Evolutionary conservation across 2,888 invertebrate genomes (phyloP).

Genomic region (Carterocephalus palaemon): DNA sequence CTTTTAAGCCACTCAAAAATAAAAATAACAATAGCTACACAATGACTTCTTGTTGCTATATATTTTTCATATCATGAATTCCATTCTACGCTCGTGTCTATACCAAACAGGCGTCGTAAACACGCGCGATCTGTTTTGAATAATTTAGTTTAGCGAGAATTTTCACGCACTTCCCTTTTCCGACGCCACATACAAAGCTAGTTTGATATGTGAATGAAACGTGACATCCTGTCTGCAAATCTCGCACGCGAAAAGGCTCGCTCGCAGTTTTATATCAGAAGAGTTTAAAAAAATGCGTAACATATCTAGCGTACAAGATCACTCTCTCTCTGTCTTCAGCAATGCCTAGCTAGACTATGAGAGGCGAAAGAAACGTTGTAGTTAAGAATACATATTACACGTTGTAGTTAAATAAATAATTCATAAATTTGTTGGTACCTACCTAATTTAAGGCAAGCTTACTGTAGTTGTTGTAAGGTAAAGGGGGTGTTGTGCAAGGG

Average conservation of each 20-base stretch:
- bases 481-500: slow-evolving; percentile 1
- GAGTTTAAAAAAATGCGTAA: background rate
- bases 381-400: too few relatives aligned
- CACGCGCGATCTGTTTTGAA: slow-evolving; percentile 44
- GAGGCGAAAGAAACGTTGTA: too few relatives aligned
- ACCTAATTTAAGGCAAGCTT: too few relatives aligned
- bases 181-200: slow-evolving; percentile 23
- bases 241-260: slow-evolving; percentile 37
- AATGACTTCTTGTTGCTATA: background rate
- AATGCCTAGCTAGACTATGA: too few relatives aligned
- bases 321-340: too few relatives aligned
- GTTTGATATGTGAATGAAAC: slow-evolving; percentile 40
- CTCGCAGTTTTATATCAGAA: slow-evolving; percentile 26
- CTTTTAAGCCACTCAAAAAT: too few relatives aligned
- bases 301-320: too few relatives aligned
- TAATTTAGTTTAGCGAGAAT: slow-evolving; percentile 48
- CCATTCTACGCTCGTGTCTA: slow-evolving; percentile 9
- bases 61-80: slow-evolving; percentile 17
- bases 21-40: too few relatives aligned
- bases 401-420: too few relatives aligned
- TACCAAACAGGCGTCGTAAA: slow-evolving; percentile 27
- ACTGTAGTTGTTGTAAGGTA: background rate
- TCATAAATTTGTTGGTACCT: too few relatives aligned
- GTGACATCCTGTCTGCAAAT: slow-evolving; percentile 32
- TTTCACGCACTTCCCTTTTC: slow-evolving; percentile 37